These are phyloP conservation scores for Solea senegalensis DNA, from an alignment of 2,113 vertebrate species.

Conservation along the genomic window DNA sequence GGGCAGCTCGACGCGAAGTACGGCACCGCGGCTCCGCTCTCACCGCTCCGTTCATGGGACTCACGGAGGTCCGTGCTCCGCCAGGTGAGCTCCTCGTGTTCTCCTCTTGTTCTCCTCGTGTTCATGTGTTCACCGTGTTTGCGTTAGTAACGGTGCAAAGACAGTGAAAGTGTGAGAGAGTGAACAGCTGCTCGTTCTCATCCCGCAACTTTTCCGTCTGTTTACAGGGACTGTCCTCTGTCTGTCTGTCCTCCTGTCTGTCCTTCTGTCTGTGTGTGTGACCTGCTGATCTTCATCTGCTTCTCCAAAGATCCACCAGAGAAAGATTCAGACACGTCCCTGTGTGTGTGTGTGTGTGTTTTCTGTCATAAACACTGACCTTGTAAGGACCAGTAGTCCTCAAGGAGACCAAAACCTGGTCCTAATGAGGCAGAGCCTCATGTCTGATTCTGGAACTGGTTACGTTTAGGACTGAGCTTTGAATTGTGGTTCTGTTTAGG, in stretches of 20 bases:
- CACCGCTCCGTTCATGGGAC: constrained; percentile 22
- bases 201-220: background rate
- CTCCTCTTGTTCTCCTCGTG: background rate
- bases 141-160: background rate
- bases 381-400: too few relatives aligned
- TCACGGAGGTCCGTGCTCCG: background rate
- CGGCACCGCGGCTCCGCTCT: constrained; percentile 1
- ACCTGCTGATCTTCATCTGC: too few relatives aligned
- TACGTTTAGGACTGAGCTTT: too few relatives aligned
- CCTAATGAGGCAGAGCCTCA: too few relatives aligned
- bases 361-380: too few relatives aligned
- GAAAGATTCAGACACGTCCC: too few relatives aligned
- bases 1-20: constrained; percentile 24
- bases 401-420: too few relatives aligned
- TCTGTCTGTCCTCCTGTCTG: background rate
- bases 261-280: background rate
- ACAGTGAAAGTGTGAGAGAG: background rate
- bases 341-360: too few relatives aligned
- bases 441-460: too few relatives aligned
- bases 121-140: background rate
- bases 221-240: background rate
- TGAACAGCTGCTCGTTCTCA: background rate
- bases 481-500: too few relatives aligned
- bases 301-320: too few relatives aligned
- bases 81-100: constrained; percentile 42